Base-by-base conservation (phyloP, 2,113 vertebrate genomes). In the Daboia siamensis region DNA sequence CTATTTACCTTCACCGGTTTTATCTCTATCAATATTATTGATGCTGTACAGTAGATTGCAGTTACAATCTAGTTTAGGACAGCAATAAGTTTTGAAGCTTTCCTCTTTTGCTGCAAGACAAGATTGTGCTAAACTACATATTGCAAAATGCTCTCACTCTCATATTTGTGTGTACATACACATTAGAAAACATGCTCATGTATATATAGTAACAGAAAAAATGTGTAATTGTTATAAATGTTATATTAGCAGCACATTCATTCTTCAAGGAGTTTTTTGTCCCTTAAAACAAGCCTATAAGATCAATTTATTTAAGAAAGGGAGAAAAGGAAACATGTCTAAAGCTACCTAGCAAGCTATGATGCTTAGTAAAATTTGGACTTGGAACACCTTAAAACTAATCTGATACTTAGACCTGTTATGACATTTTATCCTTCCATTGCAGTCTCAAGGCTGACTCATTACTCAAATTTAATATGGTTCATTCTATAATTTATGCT, bases 1-100 rank as follows among this genome's bases (percentile, higher is more conserved):
- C 90, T 96, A 88, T 94, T 96, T 95, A 95, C 93, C 69, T 93
- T 96, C 94, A 91, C 1, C 89, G 91, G 91, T 91, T 95, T 94
- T 93, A 94, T 93, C 91, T 95, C 96, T 93, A 93, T 96, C 95
- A 95, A 90, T 92, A 93, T 87, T 94, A 89, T 7, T 69, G 29
- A n/a, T n/a, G 11, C 64, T 6, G 29, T 69, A n/a, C 29, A 69
- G 12, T 69, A 69, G 90, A 61, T 94, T 95, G 87, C 94, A 96
- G 94, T 94, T 95, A 90, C 90, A 95, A 96, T 95, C 92, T 59
- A 94, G 93, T 96, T 96, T 51, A 92, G 39, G 88, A 64, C 21
- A 89, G n/a, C 51, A 55, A 56, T 8, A 90, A 64, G 33, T 80
- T 80, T 33, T 17, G 17, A 39, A 44, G n/a, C n/a, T n/a, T n/a